Conservation (phyloP, 2,888 invertebrate genomes). For the Schizaphis graminum region DNA sequence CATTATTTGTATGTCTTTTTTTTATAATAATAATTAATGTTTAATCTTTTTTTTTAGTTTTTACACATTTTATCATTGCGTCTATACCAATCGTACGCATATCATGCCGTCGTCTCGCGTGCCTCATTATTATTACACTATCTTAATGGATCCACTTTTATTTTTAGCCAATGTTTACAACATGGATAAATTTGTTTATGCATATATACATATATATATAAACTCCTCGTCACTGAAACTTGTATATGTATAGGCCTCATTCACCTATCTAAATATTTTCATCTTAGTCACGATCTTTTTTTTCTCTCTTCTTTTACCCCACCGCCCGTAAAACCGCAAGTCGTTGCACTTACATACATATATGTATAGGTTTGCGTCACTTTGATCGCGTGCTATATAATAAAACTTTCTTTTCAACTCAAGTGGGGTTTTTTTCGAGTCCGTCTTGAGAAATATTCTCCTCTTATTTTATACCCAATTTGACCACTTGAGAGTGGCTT, state of each 20-base stretch:
- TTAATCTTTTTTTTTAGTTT: background rate
- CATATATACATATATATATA: background rate
- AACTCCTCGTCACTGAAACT: too few species aligned
- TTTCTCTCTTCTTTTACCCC: background rate
- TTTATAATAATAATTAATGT: background rate
- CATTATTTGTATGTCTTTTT: background rate
- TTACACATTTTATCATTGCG: background rate
- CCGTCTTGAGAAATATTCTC: background rate
- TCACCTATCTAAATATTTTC: background rate
- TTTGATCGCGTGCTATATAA: constrained; percentile 9
- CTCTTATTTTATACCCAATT: background rate
- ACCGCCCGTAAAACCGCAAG: background rate
- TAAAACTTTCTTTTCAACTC: constrained; percentile 48
- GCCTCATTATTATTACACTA: constrained; percentile 1
- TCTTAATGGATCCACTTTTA: background rate
- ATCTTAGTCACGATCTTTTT: constrained; percentile 26
- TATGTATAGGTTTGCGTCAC: background rate
- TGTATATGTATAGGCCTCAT: background rate
- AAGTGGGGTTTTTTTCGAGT: background rate
- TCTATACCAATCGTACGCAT: background rate
- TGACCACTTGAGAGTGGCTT: background rate
- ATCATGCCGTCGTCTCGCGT: background rate
- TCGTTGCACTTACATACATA: background rate
- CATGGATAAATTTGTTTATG: background rate
- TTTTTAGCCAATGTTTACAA: too few species aligned